Conservation (phyloP, 2,797 vertebrate species). For the Malurus splendens region DNA sequence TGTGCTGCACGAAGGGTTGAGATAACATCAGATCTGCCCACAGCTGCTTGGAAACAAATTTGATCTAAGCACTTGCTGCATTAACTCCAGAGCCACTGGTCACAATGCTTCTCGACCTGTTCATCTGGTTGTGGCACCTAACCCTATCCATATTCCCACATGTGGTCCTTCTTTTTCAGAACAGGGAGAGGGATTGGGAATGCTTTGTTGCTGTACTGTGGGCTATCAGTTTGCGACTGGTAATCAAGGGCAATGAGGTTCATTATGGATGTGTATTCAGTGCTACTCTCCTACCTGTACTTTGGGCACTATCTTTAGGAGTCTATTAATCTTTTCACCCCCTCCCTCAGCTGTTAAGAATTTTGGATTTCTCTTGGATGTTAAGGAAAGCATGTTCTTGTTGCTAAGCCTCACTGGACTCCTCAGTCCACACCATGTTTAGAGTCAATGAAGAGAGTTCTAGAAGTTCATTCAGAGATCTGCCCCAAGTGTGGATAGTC, state of each 20-base stretch:
- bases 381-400: background rate
- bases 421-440: background rate
- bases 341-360: background rate
- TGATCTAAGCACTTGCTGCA: background rate
- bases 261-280: background rate
- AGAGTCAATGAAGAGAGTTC: background rate
- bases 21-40: background rate
- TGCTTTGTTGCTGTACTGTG: background rate
- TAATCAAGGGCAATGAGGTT: background rate
- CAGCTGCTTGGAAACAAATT: background rate
- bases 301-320: background rate
- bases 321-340: background rate
- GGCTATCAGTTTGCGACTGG: background rate
- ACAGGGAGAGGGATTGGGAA: background rate
- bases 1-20: background rate
- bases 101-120: background rate
- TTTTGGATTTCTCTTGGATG: background rate
- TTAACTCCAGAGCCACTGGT: background rate
- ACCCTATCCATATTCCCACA: background rate
- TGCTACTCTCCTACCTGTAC: background rate
- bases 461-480: background rate
- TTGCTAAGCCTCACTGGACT: background rate
- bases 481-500: background rate
- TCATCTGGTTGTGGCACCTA: background rate
- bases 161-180: background rate